Percentiles rank a stretch among this genome's conserved stretches.
These are phyloP conservation scores for Rhopalosiphum padi DNA, from an alignment of 1,140 invertebrate genomes.

Conservation along the genomic window DNA sequence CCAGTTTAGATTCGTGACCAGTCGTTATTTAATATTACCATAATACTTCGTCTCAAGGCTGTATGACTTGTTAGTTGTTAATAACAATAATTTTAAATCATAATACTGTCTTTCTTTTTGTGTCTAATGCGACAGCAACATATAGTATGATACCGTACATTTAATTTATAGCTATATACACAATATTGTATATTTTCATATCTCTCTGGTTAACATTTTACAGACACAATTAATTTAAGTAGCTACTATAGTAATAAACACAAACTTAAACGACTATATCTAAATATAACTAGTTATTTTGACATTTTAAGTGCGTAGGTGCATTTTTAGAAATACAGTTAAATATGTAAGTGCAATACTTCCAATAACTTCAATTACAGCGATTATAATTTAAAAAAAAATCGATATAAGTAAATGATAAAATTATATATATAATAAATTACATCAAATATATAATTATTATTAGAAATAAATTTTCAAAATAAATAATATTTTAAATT, in stretches of 20 bases:
- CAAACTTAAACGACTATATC: neutral
- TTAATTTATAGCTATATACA: neutral
- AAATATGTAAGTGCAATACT: neutral
- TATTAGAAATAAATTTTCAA: neutral
- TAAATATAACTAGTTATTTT: neutral
- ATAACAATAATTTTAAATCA: conserved; percentile 40
- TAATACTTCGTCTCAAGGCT: conserved; percentile 19
- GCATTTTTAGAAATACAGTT: neutral
- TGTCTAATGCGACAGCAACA: neutral
- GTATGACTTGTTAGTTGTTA: neutral
- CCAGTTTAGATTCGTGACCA: neutral
- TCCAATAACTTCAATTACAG: too few relatives aligned
- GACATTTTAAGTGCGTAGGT: neutral
- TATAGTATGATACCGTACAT: neutral
- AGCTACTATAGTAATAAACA: neutral
- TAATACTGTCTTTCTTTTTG: neutral
- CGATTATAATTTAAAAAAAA: neutral
- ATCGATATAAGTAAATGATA: neutral
- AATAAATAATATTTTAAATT: neutral
- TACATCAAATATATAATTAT: neutral
- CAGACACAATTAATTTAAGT: neutral
- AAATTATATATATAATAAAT: neutral
- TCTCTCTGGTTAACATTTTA: neutral
- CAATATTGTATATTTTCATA: neutral
- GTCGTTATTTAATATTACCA: conserved; percentile 7